Evolutionary conservation across 1,140 invertebrate genomes (phyloP).

Genomic region (Orchesella cincta): DNA sequence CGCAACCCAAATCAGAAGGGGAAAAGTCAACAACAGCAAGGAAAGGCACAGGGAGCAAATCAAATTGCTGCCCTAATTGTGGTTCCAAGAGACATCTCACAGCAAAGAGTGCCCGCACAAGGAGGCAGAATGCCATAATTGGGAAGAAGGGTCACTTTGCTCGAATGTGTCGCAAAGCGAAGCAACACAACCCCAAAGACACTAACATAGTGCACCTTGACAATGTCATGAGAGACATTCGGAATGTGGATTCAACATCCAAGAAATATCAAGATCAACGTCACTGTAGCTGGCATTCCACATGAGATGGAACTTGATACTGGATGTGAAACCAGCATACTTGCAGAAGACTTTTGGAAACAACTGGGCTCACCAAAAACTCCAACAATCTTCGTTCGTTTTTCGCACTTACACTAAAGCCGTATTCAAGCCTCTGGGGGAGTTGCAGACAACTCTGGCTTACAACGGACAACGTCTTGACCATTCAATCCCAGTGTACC

Average conservation of each 20-base stretch:
- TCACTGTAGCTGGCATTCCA: not conserved
- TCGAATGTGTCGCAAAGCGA: not conserved
- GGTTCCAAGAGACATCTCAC: not conserved
- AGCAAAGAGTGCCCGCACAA: conserved; percentile 10
- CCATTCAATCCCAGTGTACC: not conserved
- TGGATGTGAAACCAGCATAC: not conserved
- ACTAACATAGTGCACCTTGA: not conserved
- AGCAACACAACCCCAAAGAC: not conserved
- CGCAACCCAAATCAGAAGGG: not conserved
- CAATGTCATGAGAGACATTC: not conserved
- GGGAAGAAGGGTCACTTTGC: conserved; percentile 1
- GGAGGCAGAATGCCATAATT: not conserved
- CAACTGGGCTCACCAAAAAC: not conserved
- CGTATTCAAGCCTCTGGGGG: not conserved
- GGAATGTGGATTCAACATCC: too few species aligned
- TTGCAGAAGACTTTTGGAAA: conserved; percentile 1
- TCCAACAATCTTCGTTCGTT: not conserved
- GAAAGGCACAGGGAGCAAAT: not conserved
- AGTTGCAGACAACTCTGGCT: conserved; percentile 1
- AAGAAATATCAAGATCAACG: not conserved
- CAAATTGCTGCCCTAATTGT: not conserved
- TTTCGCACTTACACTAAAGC: conserved; percentile 20
- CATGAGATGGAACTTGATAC: conserved; percentile 24
- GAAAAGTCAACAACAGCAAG: not conserved
- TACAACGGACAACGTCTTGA: conserved; percentile 2